Base-by-base conservation (phyloP, 2,888 invertebrate species). In the Bugulina stolonifera region DNA sequence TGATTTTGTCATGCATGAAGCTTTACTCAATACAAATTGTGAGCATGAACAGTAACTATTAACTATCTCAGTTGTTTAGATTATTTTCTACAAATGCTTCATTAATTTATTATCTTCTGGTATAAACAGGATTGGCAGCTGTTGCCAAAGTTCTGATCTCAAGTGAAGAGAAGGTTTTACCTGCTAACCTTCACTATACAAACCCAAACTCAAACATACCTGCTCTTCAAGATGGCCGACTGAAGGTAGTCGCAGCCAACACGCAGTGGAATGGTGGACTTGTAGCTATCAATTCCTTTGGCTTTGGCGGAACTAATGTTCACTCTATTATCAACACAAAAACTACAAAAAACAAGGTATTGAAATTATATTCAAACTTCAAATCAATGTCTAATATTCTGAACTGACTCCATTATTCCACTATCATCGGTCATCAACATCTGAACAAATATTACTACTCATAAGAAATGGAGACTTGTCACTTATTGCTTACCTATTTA, bases 201-300 rank as follows among this genome's bases (percentile, higher is more conserved):
- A 86, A 83, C 29, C 95, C 98, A 0, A 98, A 98, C 84, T 87
- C 89, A 0, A 92, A 96, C 82, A 93, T 99, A 74, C 91, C 94
- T 14, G 94, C 93, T n/a, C 87, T 99, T 69, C 84, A 85, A 75
- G 94, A 97, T 82, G 98, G 97, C 0, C 87, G 92, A 69, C 87
- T 98, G n/a, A 89, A 93, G 86, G 90, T 97, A 71, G 93, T 98
- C 27, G 89, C 91, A 76, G 89, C 90, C 82, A 90, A 91, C 79
- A 90, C 89, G 75, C 89, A 90, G 34, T 96, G 93, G 91, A 89
- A 91, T 72, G 96, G 96, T 70, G 96, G 96, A n/a, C 88, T 93
- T 74, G 90, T 93, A 71, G 96, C 91, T 29, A 86, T 99, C 35
- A 99, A 98, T 87, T 96, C 96, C 10, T 99, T 99, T 85, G 98